Percentiles rank a stretch among this genome's conserved stretches.
Conservation (phyloP, 2,113 vertebrate species). For the Tenebrosternarchus preto region DNA sequence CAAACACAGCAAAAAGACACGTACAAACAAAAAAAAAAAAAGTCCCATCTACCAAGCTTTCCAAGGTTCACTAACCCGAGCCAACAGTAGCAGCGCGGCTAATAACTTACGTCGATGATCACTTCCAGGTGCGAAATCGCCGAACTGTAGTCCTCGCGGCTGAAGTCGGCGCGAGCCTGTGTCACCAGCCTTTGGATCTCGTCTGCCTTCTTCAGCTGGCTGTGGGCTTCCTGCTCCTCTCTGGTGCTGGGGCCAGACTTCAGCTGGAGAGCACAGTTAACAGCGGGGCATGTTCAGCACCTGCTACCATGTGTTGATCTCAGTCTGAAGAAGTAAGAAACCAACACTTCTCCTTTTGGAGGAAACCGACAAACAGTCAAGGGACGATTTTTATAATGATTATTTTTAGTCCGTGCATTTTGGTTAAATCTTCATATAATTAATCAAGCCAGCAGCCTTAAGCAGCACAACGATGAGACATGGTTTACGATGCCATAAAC, state of each 20-base stretch:
- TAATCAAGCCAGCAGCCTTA: background rate
- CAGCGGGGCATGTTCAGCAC: background rate
- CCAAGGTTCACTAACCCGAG: background rate
- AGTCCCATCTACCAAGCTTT: no score
- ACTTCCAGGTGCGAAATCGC: slow-evolving; percentile 82
- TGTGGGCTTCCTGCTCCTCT: slow-evolving; percentile 87
- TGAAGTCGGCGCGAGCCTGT: slow-evolving; percentile 76
- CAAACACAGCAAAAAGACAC: no score
- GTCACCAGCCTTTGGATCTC: slow-evolving; percentile 86
- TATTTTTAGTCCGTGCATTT: background rate
- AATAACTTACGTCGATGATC: slow-evolving; percentile 84
- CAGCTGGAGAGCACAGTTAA: slow-evolving; percentile 74
- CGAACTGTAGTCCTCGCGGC: slow-evolving; percentile 74
- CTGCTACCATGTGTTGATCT: background rate
- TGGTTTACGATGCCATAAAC: background rate
- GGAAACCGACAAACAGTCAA: background rate
- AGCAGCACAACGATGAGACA: background rate
- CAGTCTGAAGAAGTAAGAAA: background rate
- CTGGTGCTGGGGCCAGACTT: slow-evolving; percentile 86
- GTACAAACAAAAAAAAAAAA: no score
- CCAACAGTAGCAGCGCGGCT: background rate
- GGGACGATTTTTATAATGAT: background rate
- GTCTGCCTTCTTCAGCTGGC: slow-evolving; percentile 85
- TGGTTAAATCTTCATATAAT: background rate
- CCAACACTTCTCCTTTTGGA: background rate